Percentiles rank a stretch among this genome's conserved stretches.
phyloP scores from a whole-genome alignment of 2,797 vertebrate species.

The Chelon auratus region DNA sequence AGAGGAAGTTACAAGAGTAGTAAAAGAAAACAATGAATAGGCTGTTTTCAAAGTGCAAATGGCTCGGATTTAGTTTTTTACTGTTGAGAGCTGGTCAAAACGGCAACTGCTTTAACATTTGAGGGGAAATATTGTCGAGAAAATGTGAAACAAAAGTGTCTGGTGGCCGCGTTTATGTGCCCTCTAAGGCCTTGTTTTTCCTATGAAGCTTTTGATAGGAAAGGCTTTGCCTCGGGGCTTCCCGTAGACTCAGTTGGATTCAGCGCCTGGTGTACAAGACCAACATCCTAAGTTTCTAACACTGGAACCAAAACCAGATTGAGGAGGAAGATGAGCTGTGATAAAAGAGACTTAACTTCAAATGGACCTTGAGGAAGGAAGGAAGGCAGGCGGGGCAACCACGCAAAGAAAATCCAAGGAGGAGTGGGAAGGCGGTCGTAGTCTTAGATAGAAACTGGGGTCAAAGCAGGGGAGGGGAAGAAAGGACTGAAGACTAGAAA shows the following conservation, averaged over 20 bases:
- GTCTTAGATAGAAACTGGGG: not conserved
- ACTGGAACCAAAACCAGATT: constrained; percentile 11
- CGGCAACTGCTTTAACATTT: constrained; percentile 35
- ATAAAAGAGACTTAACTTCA: constrained; percentile 24
- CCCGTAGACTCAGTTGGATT: constrained; percentile 26
- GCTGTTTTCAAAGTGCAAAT: constrained; percentile 18
- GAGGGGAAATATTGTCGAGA: constrained; percentile 29
- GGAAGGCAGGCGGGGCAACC: constrained; percentile 4
- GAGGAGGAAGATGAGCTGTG: constrained; percentile 20
- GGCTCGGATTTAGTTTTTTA: constrained; percentile 5
- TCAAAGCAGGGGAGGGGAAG: not conserved
- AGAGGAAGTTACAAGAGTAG: not conserved
- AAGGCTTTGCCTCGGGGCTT: constrained; percentile 35
- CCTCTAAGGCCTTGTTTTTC: constrained; percentile 13
- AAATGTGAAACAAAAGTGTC: constrained; percentile 43
- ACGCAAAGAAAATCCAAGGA: constrained; percentile 6
- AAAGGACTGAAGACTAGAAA: not conserved
- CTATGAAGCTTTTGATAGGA: constrained; percentile 5
- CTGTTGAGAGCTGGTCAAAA: constrained; percentile 8
- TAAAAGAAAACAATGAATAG: not conserved
- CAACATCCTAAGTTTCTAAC: constrained; percentile 6
- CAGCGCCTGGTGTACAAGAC: constrained; percentile 7
- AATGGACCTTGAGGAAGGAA: constrained; percentile 2
- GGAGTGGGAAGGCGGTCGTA: not conserved
- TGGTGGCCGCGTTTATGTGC: constrained; percentile 21